These are phyloP conservation scores for Eudyptes chrysolophus DNA, from an alignment of 2,113 vertebrate genomes.

Conservation along the genomic window DNA sequence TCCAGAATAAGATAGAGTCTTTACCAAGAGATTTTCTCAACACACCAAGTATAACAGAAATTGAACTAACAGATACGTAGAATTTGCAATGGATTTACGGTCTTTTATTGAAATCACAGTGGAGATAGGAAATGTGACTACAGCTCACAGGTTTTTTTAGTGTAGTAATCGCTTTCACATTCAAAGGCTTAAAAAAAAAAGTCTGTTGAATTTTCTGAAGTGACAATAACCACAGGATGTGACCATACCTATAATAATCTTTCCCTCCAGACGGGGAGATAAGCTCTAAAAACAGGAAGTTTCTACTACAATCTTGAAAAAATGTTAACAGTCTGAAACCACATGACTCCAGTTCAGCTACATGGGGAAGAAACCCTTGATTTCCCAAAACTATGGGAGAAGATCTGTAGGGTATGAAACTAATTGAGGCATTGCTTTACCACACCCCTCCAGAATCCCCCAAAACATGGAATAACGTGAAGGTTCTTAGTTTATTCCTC, in stretches of 20 bases:
- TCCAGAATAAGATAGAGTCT: constrained; percentile 30
- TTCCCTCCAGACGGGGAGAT: constrained; percentile 66
- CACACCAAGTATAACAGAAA: background rate
- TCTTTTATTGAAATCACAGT: constrained; percentile 29
- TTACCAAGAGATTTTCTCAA: constrained; percentile 36
- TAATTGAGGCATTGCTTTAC: background rate
- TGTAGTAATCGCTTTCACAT: constrained; percentile 29
- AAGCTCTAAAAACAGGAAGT: constrained; percentile 75
- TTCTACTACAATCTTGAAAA: constrained; percentile 55
- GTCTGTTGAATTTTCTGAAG: no score
- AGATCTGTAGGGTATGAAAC: background rate
- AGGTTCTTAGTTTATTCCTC: background rate
- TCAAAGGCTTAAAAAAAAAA: background rate
- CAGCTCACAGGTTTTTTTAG: constrained; percentile 13
- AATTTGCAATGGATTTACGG: constrained; percentile 28
- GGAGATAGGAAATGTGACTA: background rate
- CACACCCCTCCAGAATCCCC: background rate
- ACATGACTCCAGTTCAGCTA: background rate
- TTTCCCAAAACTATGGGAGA: background rate
- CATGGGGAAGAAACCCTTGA: background rate
- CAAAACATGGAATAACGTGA: accelerated
- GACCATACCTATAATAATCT: constrained; percentile 54
- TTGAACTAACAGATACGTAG: constrained; percentile 28
- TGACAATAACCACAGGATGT: constrained; percentile 74
- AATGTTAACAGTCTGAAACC: constrained; percentile 28